Evolutionary conservation across 2,797 vertebrate species (phyloP).

Genomic region (Lacerta agilis): DNA sequence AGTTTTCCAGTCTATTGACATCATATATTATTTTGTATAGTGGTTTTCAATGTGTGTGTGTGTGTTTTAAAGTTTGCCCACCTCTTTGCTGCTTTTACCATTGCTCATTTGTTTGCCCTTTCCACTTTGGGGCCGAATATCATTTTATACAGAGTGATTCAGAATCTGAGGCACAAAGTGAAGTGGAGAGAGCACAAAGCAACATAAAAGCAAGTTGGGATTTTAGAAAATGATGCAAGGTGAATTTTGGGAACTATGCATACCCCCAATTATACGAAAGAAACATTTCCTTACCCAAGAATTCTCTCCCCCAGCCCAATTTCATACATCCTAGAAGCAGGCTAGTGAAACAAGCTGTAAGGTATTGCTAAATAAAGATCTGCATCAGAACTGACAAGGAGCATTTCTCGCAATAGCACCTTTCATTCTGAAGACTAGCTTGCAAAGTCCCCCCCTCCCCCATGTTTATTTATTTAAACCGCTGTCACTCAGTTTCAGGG

Average conservation of each 20-base stretch:
- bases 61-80: neutral
- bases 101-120: neutral
- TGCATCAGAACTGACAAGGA: neutral
- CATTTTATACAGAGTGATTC: too few relatives aligned
- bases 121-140: neutral
- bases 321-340: too few relatives aligned
- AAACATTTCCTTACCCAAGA: neutral
- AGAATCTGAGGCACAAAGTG: too few relatives aligned
- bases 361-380: neutral
- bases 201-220: too few relatives aligned
- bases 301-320: neutral
- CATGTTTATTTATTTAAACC: neutral
- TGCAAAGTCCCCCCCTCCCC: neutral
- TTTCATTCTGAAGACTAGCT: neutral
- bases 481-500: neutral
- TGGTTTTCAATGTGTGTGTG: neutral
- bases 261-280: too few relatives aligned
- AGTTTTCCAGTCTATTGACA: neutral
- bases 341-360: neutral
- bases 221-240: too few relatives aligned
- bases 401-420: neutral
- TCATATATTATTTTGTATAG: neutral
- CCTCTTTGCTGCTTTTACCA: neutral
- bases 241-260: too few relatives aligned
- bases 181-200: too few relatives aligned